Conservation (phyloP, 1,140 invertebrate species). For the Conus ventricosus region DNA sequence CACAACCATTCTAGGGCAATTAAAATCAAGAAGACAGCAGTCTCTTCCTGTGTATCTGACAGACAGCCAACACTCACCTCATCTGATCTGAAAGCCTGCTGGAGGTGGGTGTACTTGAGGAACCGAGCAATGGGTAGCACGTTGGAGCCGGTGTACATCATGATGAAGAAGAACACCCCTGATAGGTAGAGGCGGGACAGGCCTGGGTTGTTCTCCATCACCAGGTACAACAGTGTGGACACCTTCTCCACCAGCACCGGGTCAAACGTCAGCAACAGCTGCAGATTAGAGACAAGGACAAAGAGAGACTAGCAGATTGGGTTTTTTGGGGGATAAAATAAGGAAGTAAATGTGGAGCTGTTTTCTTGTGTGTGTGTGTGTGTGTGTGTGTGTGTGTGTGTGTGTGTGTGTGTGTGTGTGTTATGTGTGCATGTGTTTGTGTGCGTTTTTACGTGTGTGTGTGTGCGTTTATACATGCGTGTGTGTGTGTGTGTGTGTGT, state of each 20-base stretch:
- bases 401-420: too few relatives aligned
- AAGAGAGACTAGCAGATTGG: background rate
- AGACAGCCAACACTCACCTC: conserved; percentile 80
- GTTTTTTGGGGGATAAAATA: background rate
- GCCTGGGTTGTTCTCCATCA: conserved; percentile 97
- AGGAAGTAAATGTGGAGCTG: too few relatives aligned
- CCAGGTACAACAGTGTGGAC: conserved; percentile 88
- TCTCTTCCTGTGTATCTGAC: too few relatives aligned
- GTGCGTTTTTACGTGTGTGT: background rate
- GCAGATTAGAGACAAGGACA: conserved; percentile 42
- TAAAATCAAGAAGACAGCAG: too few relatives aligned
- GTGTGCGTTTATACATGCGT: background rate
- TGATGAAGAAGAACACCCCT: conserved; percentile 98
- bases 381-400: too few relatives aligned
- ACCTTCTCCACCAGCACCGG: conserved; percentile 95
- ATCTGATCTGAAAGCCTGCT: conserved; percentile 93
- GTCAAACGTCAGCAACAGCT: conserved; percentile 97
- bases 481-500: background rate
- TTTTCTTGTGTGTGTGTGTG: too few relatives aligned
- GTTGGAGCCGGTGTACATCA: conserved; percentile 99
- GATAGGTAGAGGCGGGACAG: conserved; percentile 95
- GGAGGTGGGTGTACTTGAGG: conserved; percentile 94
- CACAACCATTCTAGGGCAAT: too few relatives aligned
- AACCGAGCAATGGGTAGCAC: conserved; percentile 96
- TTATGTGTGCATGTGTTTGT: background rate